Conservation (phyloP, 37 sponge, comb jelly and placozoan species). For the Cliona cf. orientalis region DNA sequence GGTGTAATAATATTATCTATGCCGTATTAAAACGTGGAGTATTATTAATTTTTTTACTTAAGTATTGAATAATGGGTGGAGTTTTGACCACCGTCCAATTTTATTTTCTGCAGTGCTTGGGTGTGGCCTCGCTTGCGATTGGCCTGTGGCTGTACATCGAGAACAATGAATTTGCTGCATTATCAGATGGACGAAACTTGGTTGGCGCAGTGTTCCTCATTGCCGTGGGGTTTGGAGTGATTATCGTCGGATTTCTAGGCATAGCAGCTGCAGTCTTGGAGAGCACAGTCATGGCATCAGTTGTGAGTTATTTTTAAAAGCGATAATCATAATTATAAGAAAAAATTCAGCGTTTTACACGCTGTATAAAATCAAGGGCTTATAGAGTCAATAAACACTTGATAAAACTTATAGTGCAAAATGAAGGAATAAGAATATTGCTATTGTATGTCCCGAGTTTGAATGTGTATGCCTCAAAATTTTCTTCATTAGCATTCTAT, state of each 20-base stretch:
- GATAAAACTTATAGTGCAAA: background rate
- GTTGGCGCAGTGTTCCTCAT: slow-evolving; percentile 47
- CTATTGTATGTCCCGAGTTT: background rate
- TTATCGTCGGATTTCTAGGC: slow-evolving; percentile 64
- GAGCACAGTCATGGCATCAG: slow-evolving; percentile 42
- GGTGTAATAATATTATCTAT: background rate
- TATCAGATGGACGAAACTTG: slow-evolving; percentile 39
- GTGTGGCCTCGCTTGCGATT: slow-evolving; percentile 37
- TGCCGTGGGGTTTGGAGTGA: slow-evolving; percentile 50
- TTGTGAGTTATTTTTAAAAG: slow-evolving; percentile 23
- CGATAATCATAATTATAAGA: background rate
- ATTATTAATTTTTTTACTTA: background rate
- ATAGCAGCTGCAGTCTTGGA: slow-evolving; percentile 57
- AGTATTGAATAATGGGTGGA: background rate
- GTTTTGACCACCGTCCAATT: too few relatives aligned
- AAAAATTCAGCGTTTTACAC: too few relatives aligned
- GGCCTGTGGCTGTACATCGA: slow-evolving; percentile 65
- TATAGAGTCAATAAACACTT: too few relatives aligned
- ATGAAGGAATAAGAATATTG: background rate
- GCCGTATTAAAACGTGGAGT: background rate
- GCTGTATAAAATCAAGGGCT: too few relatives aligned
- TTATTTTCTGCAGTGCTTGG: slow-evolving; percentile 32
- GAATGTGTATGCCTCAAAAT: background rate
- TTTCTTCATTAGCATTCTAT: background rate
- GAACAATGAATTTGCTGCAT: slow-evolving; percentile 48